Evolutionary conservation across 2,113 vertebrate species (phyloP), one percentile per base, ranked within the genome.

Genomic region (Hystrix brachyura): DNA sequence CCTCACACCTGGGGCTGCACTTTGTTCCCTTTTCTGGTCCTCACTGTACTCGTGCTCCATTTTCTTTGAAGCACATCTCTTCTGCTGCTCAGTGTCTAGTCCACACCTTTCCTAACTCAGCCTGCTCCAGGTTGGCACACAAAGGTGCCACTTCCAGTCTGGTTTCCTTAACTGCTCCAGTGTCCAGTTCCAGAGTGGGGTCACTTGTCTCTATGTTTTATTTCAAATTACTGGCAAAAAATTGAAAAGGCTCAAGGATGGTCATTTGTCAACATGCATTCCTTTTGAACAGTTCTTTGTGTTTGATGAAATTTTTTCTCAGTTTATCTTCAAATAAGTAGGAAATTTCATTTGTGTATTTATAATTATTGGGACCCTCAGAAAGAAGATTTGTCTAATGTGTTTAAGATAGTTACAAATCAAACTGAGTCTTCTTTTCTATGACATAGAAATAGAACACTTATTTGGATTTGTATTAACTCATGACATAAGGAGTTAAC

Each of bases 1-100:
- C 5, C 67, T 18, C 27, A 15, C 55, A 1, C 69, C 3, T 48
- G 15, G 7, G 4, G 8, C 1, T 79, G 5, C 0, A 7, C 7
- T 25, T n/a, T 3, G 15, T 48, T 60, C 46, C 72, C 9, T 64
- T 82, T 84, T 51, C 38, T 92, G 3, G 32, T 46, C 3, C 12
- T 90, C 0, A 2, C 15, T 51, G 13, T 71, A 64, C 1, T 69
- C 17, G 71, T 38, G 51, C 6, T 48, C 69, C 6, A 48, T 80
- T 43, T n/a, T 55, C 3, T 51, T 38, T 14, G 86, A n/a, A 18
- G 13, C 78, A 38, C 72, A 43, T 9, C 11, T 32, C 0, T 38
- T 59, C 7, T 27, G 18, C n/a, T 62, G 34, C 32, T 59, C 34
- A 60, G 7, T 55, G 9, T 62, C 76, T 74, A 2, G 0, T 76